phyloP scores from a whole-genome alignment of 1,140 invertebrate species.

The Monochamus saltuarius region DNA sequence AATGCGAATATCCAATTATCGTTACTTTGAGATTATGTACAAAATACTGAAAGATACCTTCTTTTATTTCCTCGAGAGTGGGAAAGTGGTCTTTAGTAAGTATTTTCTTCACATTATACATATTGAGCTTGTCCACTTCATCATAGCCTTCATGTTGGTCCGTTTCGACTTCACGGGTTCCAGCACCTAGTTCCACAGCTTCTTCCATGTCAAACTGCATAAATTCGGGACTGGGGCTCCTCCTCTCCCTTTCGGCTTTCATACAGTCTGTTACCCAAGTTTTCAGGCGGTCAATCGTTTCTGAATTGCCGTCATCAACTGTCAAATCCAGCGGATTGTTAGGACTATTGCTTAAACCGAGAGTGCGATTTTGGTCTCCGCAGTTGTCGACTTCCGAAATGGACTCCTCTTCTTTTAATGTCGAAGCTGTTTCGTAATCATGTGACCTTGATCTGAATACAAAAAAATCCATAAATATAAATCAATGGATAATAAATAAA shows the following conservation, averaged over 20 bases:
- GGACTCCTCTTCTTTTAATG: not conserved
- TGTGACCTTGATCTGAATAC: not conserved
- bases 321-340: slow-evolving; percentile 22
- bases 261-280: slow-evolving; percentile 33
- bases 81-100: not conserved
- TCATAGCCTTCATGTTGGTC: not conserved
- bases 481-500: too few species aligned
- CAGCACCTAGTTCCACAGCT: not conserved
- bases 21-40: too few species aligned
- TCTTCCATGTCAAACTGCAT: slow-evolving; percentile 3
- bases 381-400: too few species aligned
- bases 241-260: slow-evolving; percentile 15
- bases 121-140: not conserved
- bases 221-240: slow-evolving; percentile 34
- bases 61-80: slow-evolving; percentile 32
- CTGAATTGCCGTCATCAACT: slow-evolving; percentile 2
- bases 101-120: too few species aligned
- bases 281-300: slow-evolving; percentile 27
- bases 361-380: slow-evolving; percentile 5
- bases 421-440: not conserved
- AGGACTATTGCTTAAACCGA: slow-evolving; percentile 7
- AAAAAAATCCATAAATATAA: too few species aligned
- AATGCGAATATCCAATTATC: too few species aligned
- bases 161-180: not conserved
- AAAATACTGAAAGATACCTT: slow-evolving; percentile 16